phyloP scores from a whole-genome alignment of 2,113 vertebrate species.

The zebrafish (Danio rerio) region GRCz12tu NC_133196.1:3188001-3188500 shows the following conservation, averaged over 20 bases:
- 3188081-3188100: too few species aligned
- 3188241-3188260: slow-evolving; percentile 98
- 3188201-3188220: slow-evolving; percentile 89
- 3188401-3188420: background rate
- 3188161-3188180: too few species aligned
- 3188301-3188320: slow-evolving; percentile 99
- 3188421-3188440: background rate
- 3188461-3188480: too few species aligned
- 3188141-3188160: too few species aligned
- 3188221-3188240: slow-evolving; percentile 98
- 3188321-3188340: slow-evolving; percentile 98
- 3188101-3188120: too few species aligned
- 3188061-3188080: too few species aligned
- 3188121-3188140: too few species aligned
- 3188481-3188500: too few species aligned
- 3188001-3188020: too few species aligned
- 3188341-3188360: slow-evolving; percentile 72
- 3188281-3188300: slow-evolving; percentile 96
- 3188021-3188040: too few species aligned
- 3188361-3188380: slow-evolving; percentile 68
- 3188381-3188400: background rate
- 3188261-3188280: slow-evolving; percentile 97
- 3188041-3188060: too few species aligned
- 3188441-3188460: too few species aligned
- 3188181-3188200: background rate